Conservation (phyloP, 2,888 invertebrate species). For the Apantesis nais region DNA sequence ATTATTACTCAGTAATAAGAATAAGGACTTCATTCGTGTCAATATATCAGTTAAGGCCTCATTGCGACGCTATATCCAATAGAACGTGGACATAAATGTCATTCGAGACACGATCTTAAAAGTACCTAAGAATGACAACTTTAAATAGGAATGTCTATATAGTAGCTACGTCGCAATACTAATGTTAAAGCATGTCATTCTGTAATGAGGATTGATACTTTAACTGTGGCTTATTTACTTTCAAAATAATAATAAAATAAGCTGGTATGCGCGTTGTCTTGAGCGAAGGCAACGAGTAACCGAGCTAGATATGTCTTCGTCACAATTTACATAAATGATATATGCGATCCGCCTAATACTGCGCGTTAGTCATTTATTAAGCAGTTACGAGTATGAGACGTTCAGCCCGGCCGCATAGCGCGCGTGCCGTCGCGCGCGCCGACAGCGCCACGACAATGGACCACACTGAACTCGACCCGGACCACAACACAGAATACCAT, state of each 20-base stretch:
- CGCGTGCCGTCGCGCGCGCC: constrained; percentile 77
- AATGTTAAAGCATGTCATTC: constrained; percentile 40
- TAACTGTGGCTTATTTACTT: constrained; percentile 57
- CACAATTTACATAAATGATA: constrained; percentile 86
- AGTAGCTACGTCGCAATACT: constrained; percentile 6
- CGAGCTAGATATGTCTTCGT: constrained; percentile 84
- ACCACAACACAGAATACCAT: constrained; percentile 53
- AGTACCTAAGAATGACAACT: background rate
- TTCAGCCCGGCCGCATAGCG: constrained; percentile 73
- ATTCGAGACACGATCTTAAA: background rate
- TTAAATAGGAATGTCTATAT: background rate
- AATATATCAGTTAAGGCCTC: background rate
- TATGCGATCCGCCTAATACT: constrained; percentile 83
- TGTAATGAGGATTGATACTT: constrained; percentile 60
- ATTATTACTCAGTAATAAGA: background rate
- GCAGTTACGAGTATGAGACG: constrained; percentile 67
- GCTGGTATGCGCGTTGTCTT: constrained; percentile 80
- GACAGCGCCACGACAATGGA: constrained; percentile 71
- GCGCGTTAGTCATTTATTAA: constrained; percentile 82
- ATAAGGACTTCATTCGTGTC: background rate
- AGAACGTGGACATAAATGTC: constrained; percentile 5
- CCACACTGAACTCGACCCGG: constrained; percentile 70
- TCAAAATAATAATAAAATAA: constrained; percentile 62
- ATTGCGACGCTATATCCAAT: background rate
- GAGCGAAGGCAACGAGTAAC: constrained; percentile 73